Percentiles rank a stretch among this genome's conserved stretches.
Conservation (phyloP, 2,888 invertebrate genomes). For the Latrodectus elegans region DNA sequence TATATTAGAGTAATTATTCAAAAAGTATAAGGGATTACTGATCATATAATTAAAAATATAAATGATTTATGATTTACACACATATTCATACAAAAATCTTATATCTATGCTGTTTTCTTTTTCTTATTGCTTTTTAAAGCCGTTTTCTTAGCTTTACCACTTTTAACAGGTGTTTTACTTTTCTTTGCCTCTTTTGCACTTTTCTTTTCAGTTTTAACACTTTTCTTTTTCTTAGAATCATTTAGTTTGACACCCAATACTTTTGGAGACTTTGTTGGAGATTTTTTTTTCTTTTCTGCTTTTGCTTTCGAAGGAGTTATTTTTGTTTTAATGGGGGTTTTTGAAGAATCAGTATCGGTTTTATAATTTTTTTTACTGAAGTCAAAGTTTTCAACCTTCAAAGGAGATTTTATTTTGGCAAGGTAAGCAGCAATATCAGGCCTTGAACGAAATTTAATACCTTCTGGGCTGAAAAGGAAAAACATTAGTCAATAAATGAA, state of each 20-base stretch:
- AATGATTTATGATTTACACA: not conserved
- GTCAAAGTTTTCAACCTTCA: conserved; percentile 55
- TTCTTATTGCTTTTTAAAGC: conserved; percentile 19
- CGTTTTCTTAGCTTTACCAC: conserved; percentile 8
- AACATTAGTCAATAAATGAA: no score
- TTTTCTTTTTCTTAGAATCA: conserved; percentile 24
- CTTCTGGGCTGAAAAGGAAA: conserved; percentile 52
- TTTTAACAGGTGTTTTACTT: conserved; percentile 23
- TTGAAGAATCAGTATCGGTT: not conserved
- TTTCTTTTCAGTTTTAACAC: not conserved
- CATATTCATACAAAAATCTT: no score
- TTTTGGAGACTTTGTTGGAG: conserved; percentile 36
- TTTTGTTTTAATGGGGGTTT: conserved; percentile 21
- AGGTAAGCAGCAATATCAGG: conserved; percentile 57
- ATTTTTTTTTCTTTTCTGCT: not conserved
- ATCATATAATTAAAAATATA: not conserved
- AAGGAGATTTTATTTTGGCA: conserved; percentile 38
- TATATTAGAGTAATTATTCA: conserved; percentile 22
- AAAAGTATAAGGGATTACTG: not conserved
- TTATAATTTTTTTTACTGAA: conserved; percentile 28
- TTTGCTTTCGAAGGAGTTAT: not conserved
- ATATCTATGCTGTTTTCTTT: conserved; percentile 40
- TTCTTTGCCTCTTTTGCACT: not conserved
- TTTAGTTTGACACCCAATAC: conserved; percentile 25
- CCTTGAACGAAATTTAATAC: conserved; percentile 56